Percentiles rank a stretch among this genome's conserved stretches.
Evolutionary conservation across 2,113 vertebrate genomes (phyloP).

Genomic region (Python bivittatus): DNA sequence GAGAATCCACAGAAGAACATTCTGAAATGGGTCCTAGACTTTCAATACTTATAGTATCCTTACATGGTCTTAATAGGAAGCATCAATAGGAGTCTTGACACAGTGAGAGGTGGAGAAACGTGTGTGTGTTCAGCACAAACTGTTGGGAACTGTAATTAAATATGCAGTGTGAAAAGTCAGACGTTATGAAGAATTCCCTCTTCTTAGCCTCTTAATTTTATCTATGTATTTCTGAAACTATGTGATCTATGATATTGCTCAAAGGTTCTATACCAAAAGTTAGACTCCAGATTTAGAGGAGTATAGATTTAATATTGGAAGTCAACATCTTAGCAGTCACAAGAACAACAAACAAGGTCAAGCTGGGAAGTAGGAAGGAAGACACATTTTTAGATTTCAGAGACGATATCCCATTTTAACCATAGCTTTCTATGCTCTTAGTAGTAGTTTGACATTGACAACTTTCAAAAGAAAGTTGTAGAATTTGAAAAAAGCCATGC

Average conservation of each 20-base stretch:
- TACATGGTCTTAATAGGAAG: not conserved
- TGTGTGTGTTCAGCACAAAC: not conserved
- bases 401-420: not conserved
- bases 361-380: fast-evolving
- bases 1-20: not conserved
- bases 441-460: fast-evolving
- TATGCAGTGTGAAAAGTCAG: not conserved
- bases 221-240: not conserved
- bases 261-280: not conserved
- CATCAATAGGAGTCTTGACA: not conserved
- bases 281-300: not conserved
- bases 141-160: not conserved
- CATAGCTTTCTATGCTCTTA: not conserved
- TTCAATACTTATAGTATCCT: not conserved
- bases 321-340: not conserved
- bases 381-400: not conserved
- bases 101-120: not conserved
- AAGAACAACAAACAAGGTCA: not conserved
- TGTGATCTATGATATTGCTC: not conserved
- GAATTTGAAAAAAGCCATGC: not conserved
- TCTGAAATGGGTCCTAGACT: not conserved
- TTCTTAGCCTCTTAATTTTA: not conserved
- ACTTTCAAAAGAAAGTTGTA: not conserved
- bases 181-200: not conserved
- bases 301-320: not conserved